Evolutionary conservation across 1,140 invertebrate genomes (phyloP).

Genomic region (Caerostris darwini): DNA sequence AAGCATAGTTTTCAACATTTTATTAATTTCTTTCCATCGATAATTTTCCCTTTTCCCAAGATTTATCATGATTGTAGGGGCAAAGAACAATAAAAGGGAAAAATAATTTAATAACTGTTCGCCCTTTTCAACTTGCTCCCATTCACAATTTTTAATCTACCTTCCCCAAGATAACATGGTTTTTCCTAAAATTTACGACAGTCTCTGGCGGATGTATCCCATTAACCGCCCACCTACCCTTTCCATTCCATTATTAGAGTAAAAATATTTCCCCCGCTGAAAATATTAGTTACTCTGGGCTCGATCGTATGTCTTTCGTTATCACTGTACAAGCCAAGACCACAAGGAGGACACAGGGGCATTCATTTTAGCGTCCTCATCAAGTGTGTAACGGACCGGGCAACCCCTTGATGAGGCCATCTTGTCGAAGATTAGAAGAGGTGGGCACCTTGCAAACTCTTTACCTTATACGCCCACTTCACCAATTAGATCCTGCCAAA

Average conservation of each 20-base stretch:
- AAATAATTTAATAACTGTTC: neutral
- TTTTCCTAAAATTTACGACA: constrained; percentile 62
- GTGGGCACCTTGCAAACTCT: constrained; percentile 1
- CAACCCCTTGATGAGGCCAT: constrained; percentile 65
- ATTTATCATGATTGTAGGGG: neutral
- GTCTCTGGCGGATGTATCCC: neutral
- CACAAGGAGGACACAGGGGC: constrained; percentile 1
- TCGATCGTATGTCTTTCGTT: constrained; percentile 65
- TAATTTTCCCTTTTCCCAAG: neutral
- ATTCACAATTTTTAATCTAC: constrained; percentile 54
- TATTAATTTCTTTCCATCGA: neutral
- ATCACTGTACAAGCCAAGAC: neutral
- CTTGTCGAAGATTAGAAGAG: constrained; percentile 72
- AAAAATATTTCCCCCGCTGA: constrained; percentile 52
- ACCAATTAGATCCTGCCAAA: constrained; percentile 69
- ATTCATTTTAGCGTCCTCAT: constrained; percentile 66
- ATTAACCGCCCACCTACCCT: constrained; percentile 24
- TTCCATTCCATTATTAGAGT: constrained; percentile 46
- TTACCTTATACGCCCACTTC: constrained; percentile 52
- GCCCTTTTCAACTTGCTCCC: neutral
- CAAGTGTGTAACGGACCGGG: constrained; percentile 65
- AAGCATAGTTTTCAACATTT: neutral
- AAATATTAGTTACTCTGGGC: constrained; percentile 59
- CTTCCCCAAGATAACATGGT: constrained; percentile 32
- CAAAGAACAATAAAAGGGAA: neutral